These are phyloP conservation scores for Drosophila rellima DNA, from an alignment of 2,888 invertebrate species.

Conservation along the genomic window DNA sequence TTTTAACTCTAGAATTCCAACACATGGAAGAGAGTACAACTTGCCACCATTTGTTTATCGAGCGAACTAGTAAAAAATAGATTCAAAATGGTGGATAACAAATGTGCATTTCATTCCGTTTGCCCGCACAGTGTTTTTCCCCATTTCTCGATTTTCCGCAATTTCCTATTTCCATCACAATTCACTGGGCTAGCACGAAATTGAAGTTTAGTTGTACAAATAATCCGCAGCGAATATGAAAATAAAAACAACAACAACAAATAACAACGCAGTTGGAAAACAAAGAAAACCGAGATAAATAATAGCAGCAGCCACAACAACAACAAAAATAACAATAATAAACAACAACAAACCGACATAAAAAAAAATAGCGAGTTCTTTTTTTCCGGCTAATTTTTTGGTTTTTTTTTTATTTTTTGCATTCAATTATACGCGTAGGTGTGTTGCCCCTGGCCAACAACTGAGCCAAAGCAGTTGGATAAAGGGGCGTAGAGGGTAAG, in stretches of 20 bases:
- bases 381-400: not conserved
- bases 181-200: slow-evolving; percentile 35
- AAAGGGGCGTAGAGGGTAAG: not conserved
- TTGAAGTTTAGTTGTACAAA: slow-evolving; percentile 65
- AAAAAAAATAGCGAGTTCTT: slow-evolving; percentile 34
- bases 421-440: slow-evolving; percentile 60
- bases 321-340: slow-evolving; percentile 15
- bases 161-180: slow-evolving; percentile 25
- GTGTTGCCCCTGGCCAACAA: slow-evolving; percentile 21
- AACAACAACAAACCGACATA: slow-evolving; percentile 19
- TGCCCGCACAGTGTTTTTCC: not conserved
- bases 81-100: not conserved
- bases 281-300: slow-evolving; percentile 31
- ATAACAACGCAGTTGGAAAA: slow-evolving; percentile 27
- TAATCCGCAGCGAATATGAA: slow-evolving; percentile 34
- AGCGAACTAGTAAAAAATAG: not conserved
- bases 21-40: slow-evolving; percentile 1
- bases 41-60: slow-evolving; percentile 4
- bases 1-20: not conserved
- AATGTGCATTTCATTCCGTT: slow-evolving; percentile 10
- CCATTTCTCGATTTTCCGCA: slow-evolving; percentile 1
- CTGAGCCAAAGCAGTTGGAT: slow-evolving; percentile 27
- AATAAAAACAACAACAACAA: slow-evolving; percentile 18
- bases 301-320: slow-evolving; percentile 16
- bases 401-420: slow-evolving; percentile 21